Evolutionary conservation across 2,113 vertebrate genomes (phyloP).

Genomic region (Colius striatus): DNA sequence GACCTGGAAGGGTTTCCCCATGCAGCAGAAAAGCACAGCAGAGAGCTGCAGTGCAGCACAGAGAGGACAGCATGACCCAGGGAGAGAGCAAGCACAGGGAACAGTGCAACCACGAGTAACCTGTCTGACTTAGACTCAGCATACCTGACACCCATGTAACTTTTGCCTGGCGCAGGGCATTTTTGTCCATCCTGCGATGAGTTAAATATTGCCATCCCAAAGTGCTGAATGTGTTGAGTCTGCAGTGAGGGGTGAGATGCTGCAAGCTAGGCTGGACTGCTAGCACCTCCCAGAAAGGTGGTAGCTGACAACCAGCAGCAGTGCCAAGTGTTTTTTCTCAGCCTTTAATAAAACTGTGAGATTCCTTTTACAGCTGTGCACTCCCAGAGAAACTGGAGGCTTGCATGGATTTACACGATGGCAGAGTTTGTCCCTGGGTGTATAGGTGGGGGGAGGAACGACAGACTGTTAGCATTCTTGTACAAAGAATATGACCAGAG

Average conservation of each 20-base stretch:
- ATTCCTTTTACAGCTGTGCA: constrained; percentile 69
- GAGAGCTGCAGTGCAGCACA: background rate
- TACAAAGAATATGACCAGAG: constrained; percentile 44
- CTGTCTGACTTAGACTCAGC: background rate
- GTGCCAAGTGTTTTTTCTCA: constrained; percentile 62
- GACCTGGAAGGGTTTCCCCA: background rate
- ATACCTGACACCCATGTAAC: background rate
- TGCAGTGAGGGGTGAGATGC: background rate
- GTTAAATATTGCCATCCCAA: background rate
- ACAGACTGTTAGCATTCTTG: constrained; percentile 54
- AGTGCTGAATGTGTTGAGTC: background rate
- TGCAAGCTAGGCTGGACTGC: background rate
- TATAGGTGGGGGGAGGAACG: background rate
- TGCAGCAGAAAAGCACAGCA: background rate
- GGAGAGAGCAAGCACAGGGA: background rate
- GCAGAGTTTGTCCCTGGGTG: constrained; percentile 4
- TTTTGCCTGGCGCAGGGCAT: background rate
- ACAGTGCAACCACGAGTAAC: accelerated
- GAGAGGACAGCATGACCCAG: background rate
- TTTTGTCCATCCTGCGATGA: background rate
- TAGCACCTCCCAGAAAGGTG: constrained; percentile 19
- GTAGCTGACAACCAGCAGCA: constrained; percentile 49
- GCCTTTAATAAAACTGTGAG: constrained; percentile 68
- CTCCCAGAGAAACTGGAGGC: constrained; percentile 37
- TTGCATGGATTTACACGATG: constrained; percentile 50